Evolutionary conservation across 2,888 invertebrate species (phyloP).

Genomic region (Macrosoma leucophasiata): DNA sequence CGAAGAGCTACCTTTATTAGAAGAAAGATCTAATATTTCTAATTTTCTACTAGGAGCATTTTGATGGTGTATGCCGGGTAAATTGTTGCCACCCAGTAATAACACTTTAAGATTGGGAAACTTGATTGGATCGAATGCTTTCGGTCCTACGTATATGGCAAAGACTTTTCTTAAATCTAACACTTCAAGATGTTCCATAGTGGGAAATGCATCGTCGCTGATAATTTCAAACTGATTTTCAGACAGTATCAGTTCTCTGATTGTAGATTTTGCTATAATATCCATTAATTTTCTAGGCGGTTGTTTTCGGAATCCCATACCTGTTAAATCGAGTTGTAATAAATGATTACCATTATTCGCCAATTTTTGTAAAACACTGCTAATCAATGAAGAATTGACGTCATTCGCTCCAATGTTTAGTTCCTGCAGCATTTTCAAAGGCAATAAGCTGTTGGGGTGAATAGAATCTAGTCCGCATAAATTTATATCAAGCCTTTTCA

Average conservation of each 20-base stretch:
- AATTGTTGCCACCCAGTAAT: conserved; percentile 63
- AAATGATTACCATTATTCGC: conserved; percentile 47
- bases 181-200: conserved; percentile 65
- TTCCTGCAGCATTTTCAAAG: conserved; percentile 51
- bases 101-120: conserved; percentile 68
- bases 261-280: conserved; percentile 60
- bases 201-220: conserved; percentile 58
- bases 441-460: conserved; percentile 57
- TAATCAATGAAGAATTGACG: conserved; percentile 51
- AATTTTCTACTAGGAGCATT: conserved; percentile 51
- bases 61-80: conserved; percentile 60
- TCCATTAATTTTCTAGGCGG: conserved; percentile 58
- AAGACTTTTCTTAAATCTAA: conserved; percentile 71
- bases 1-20: conserved; percentile 51
- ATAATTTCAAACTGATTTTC: conserved; percentile 73
- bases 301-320: conserved; percentile 66
- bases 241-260: conserved; percentile 57
- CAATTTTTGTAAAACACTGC: conserved; percentile 46
- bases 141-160: conserved; percentile 54
- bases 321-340: conserved; percentile 59
- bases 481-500: conserved; percentile 60
- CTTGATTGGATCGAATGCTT: conserved; percentile 53
- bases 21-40: conserved; percentile 61
- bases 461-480: conserved; percentile 68
- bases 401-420: conserved; percentile 70